A percentile compares a stretch with the other conserved stretches of the same genome.
These are phyloP conservation scores for Perca fluviatilis DNA, from an alignment of 2,113 vertebrate genomes.

Conservation along the genomic window DNA sequence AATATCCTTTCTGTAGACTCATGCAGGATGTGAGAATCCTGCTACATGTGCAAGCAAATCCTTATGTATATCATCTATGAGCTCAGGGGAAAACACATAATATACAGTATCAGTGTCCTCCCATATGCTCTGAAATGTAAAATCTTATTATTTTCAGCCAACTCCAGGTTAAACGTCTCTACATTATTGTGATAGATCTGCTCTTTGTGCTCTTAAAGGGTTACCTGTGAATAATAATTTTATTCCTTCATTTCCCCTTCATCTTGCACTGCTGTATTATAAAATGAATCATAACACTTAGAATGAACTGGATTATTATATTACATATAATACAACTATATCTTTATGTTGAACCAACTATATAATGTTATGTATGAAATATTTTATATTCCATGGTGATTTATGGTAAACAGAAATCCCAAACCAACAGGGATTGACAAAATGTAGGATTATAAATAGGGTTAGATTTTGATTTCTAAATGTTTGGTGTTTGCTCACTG, in stretches of 20 bases:
- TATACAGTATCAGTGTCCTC: conserved; percentile 11
- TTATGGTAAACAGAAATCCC: neutral
- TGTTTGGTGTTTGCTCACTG: neutral
- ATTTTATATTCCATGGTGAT: neutral
- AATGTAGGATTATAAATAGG: neutral
- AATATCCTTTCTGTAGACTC: conserved; percentile 83
- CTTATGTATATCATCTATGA: conserved; percentile 53
- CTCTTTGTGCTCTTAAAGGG: neutral
- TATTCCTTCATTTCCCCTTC: neutral
- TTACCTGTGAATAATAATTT: neutral
- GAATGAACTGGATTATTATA: neutral
- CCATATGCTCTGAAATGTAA: conserved; percentile 30
- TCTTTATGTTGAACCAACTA: neutral
- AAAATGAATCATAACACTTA: neutral
- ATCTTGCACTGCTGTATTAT: neutral
- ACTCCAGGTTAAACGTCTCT: neutral
- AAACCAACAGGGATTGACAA: neutral
- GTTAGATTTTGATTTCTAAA: neutral
- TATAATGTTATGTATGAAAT: neutral
- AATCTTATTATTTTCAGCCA: conserved; percentile 13
- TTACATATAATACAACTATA: neutral
- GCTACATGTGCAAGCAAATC: conserved; percentile 51
- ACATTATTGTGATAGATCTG: neutral
- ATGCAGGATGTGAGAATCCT: conserved; percentile 65
- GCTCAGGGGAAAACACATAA: conserved; percentile 30